Conservation (phyloP, 2,113 vertebrate genomes). For the Dipodomys ordii region DNA sequence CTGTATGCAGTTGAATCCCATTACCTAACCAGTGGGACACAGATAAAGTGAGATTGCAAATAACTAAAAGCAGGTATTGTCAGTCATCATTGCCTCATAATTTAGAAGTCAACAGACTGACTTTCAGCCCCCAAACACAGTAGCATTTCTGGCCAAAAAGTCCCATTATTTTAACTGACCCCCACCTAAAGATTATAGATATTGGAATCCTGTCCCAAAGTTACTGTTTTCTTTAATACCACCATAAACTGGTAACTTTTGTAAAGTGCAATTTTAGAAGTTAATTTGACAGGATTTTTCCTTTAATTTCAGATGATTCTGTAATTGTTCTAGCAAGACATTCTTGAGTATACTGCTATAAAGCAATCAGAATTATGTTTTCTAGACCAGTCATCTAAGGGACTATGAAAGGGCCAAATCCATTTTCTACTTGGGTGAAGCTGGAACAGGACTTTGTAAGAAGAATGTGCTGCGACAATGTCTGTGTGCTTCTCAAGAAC, state of each 20-base stretch:
- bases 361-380: constrained; percentile 24
- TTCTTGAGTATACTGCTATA: background rate
- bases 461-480: background rate
- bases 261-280: background rate
- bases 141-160: constrained; percentile 23
- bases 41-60: background rate
- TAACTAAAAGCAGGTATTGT: background rate
- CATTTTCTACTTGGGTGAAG: background rate
- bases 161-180: background rate
- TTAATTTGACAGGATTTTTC: background rate
- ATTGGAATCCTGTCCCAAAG: background rate
- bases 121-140: background rate
- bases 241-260: background rate
- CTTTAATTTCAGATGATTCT: background rate
- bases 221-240: background rate
- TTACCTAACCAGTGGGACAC: background rate
- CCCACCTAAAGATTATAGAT: background rate
- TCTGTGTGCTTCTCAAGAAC: constrained; percentile 3
- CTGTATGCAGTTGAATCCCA: background rate
- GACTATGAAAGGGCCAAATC: background rate
- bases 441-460: constrained; percentile 2
- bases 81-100: background rate
- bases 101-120: background rate
- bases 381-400: background rate
- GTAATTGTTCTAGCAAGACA: constrained; percentile 3